These are phyloP conservation scores for Macrochelys suwanniensis DNA, from an alignment of 2,797 vertebrate genomes.

Conservation along the genomic window DNA sequence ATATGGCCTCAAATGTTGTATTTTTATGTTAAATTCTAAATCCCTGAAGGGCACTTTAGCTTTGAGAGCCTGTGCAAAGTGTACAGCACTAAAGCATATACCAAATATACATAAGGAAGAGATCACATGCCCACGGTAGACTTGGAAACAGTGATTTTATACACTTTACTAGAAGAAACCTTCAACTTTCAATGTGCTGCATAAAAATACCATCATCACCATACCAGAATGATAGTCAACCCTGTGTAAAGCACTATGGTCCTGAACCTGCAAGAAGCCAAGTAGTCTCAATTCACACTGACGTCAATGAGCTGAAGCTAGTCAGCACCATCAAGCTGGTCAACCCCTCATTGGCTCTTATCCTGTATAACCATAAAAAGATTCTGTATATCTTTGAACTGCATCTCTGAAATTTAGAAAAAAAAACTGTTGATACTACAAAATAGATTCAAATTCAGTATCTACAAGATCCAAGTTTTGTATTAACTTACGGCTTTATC, in stretches of 20 bases:
- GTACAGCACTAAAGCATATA: not conserved
- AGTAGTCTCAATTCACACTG: not conserved
- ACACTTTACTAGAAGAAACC: not conserved
- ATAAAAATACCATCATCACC: not conserved
- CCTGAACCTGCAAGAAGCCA: not conserved
- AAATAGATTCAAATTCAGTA: not conserved
- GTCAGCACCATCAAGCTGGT: not conserved
- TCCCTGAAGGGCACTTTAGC: not conserved
- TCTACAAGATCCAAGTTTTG: constrained; percentile 2
- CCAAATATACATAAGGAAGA: not conserved
- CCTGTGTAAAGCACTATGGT: not conserved
- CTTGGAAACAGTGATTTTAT: not conserved
- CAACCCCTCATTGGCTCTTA: not conserved
- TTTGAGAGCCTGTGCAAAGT: not conserved
- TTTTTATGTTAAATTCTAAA: constrained; percentile 1
- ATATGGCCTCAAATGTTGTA: not conserved
- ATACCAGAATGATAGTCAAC: not conserved
- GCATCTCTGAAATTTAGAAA: constrained; percentile 15
- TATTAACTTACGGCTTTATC: constrained; percentile 14
- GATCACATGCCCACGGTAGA: rapidly evolving
- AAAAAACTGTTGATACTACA: not conserved
- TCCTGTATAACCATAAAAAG: not conserved
- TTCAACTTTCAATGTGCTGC: rapidly evolving
- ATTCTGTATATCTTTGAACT: not conserved
- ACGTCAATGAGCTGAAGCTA: not conserved